Base-by-base conservation (phyloP, 2,113 vertebrate species). In the Ivindomyrus marchei region DNA sequence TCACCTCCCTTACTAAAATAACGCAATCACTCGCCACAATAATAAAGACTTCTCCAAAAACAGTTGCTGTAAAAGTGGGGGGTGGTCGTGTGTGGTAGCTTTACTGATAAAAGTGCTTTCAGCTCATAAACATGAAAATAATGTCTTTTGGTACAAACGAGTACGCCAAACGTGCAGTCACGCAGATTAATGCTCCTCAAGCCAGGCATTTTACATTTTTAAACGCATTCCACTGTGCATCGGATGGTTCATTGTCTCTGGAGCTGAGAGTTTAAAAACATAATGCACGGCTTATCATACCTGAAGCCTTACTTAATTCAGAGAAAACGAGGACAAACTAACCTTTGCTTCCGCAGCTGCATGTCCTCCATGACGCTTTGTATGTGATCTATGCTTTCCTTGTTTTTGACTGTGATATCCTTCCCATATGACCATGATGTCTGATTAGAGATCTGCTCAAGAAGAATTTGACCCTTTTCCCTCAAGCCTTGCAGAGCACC, bases 321-420 rank as follows among this genome's bases (percentile, higher is more conserved):
- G 39, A 50, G 3, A 47, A 46, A 88, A 39, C 47, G 58, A 46
- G 88, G 21, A 56, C 36, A 80, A n/a, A 47, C 17, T 90, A 93
- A 97, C 98, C 98, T 98, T 95, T 99, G 98, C 93, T 99, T 99
- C 90, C 98, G 97, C 88, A 99, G 97, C 89, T 99, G 98, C 98
- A 99, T 99, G 91, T 99, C 98, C 92, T 99, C 98, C 98, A 99
- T 98, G 88, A 99, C 97, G 45, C 96, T 96, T 94, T 99, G 98
- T 92, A 99, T 96, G 90, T 99, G 98, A 91, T 98, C 98, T 87
- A 97, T 94, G 90, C 98, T 98, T 92, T 99, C 98, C 93, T 97
- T 98, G 93, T 98, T 98, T 93, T 99, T 98, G 88, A 95, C 96
- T 3, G 96, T 95, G 31, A 97, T 96, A 91, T 97, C 98, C 70